A percentile compares a stretch with the other conserved stretches of the same genome.
Conservation (phyloP, 2,113 vertebrate species). For the Helogale parvula region DNA sequence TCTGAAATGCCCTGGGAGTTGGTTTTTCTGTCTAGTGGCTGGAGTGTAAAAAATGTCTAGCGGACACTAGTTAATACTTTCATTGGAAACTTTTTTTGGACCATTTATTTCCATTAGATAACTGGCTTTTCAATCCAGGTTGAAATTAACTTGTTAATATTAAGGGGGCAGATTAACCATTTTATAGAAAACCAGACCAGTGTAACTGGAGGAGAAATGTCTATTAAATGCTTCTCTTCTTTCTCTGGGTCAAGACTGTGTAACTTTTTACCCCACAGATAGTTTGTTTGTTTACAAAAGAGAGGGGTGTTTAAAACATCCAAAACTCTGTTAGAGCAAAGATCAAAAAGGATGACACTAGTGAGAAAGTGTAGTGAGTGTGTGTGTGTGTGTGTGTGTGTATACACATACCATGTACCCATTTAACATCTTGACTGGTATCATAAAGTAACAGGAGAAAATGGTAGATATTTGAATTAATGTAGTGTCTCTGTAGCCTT, state of each 20-base stretch:
- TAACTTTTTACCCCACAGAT: background rate
- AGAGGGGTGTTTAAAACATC: background rate
- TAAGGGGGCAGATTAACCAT: background rate
- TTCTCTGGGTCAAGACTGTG: background rate
- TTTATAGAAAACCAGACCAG: background rate
- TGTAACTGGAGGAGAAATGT: background rate
- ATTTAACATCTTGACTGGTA: background rate
- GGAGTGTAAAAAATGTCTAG: background rate
- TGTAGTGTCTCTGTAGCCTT: background rate
- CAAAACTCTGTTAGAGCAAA: background rate
- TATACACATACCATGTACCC: background rate
- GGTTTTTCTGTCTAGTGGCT: background rate
- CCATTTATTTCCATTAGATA: background rate
- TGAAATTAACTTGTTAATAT: background rate
- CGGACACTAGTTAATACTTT: background rate
- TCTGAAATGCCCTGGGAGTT: background rate
- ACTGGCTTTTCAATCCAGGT: slow-evolving; percentile 22
- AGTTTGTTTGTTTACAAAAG: background rate
- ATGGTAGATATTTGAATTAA: background rate
- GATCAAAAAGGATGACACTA: background rate
- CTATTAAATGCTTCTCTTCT: background rate
- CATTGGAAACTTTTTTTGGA: background rate
- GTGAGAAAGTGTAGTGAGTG: background rate
- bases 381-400: background rate
- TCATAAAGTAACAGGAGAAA: background rate